Percentiles rank a stretch among this genome's conserved stretches.
These are phyloP conservation scores for Laupala kohalensis DNA, from an alignment of 1,140 invertebrate genomes.

Conservation along the genomic window DNA sequence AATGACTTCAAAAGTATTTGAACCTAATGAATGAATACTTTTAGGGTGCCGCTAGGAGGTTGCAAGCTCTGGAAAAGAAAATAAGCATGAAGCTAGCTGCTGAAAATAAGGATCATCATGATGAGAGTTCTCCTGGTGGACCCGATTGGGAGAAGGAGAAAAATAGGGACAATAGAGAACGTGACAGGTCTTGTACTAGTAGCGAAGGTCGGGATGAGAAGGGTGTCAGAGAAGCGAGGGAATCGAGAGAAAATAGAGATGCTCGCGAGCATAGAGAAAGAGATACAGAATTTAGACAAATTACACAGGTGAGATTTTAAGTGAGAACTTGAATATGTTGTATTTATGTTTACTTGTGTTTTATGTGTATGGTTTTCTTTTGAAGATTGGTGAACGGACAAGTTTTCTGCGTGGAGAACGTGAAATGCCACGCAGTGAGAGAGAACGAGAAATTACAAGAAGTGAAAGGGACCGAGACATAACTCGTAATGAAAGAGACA, in stretches of 20 bases:
- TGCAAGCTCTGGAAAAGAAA: conserved; percentile 46
- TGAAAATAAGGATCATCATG: conserved; percentile 26
- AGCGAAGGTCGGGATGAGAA: conserved; percentile 38
- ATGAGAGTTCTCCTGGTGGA: conserved; percentile 32
- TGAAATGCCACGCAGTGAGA: conserved; percentile 1
- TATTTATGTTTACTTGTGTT: neutral
- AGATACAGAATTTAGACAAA: conserved; percentile 16
- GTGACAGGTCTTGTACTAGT: conserved; percentile 31
- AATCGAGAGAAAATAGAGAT: neutral
- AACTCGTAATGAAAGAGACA: conserved; percentile 1
- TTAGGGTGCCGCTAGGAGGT: conserved; percentile 26
- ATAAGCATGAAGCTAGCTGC: conserved; percentile 29
- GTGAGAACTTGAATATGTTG: neutral
- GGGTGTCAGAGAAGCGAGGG: conserved; percentile 2
- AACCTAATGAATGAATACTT: neutral
- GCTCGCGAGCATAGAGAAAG: neutral
- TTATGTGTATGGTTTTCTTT: neutral
- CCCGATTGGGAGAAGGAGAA: conserved; percentile 43
- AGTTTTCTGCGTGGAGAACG: neutral
- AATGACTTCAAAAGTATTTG: neutral
- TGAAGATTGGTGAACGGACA: neutral
- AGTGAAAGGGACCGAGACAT: too few relatives aligned
- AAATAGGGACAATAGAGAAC: conserved; percentile 24
- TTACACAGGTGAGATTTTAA: conserved; percentile 14
- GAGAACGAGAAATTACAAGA: neutral